A percentile compares a stretch with the other conserved stretches of the same genome.
Conservation (phyloP, 1,140 invertebrate species). For the Cataglyphis hispanica region DNA sequence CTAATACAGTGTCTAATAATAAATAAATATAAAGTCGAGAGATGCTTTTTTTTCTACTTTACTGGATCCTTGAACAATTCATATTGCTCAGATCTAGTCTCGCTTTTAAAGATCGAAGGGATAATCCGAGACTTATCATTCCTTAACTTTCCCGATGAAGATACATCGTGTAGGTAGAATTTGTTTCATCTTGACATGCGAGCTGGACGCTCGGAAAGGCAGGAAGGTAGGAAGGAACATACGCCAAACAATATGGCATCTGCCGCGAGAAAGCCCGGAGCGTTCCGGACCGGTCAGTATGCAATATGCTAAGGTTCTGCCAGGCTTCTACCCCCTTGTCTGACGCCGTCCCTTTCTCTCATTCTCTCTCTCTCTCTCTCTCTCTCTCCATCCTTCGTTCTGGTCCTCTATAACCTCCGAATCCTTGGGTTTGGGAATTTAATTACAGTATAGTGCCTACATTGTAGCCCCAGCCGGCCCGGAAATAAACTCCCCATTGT, state of each 20-base stretch:
- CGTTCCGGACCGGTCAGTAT: slow-evolving; percentile 83
- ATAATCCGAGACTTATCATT: slow-evolving; percentile 49
- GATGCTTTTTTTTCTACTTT: neutral
- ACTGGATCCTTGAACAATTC: neutral
- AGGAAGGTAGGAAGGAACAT: slow-evolving; percentile 80
- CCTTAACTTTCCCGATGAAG: slow-evolving; percentile 49
- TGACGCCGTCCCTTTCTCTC: slow-evolving; percentile 60
- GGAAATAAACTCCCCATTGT: slow-evolving; percentile 87
- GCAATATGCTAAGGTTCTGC: slow-evolving; percentile 85
- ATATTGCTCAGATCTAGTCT: slow-evolving; percentile 15
- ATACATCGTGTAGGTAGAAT: slow-evolving; percentile 68
- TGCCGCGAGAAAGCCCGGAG: slow-evolving; percentile 74
- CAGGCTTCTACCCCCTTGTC: slow-evolving; percentile 50
- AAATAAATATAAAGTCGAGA: neutral
- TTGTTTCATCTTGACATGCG: slow-evolving; percentile 71
- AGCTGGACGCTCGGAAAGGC: slow-evolving; percentile 49
- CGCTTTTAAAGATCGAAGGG: slow-evolving; percentile 23
- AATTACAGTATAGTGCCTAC: slow-evolving; percentile 87
- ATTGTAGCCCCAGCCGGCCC: slow-evolving; percentile 86
- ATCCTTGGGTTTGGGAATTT: slow-evolving; percentile 87
- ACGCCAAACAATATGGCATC: slow-evolving; percentile 84
- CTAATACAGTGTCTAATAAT: neutral
- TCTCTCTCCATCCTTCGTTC: slow-evolving; percentile 67
- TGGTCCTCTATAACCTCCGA: slow-evolving; percentile 78
- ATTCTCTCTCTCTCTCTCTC: slow-evolving; percentile 46